These are phyloP conservation scores for Erebia epiphron DNA, from an alignment of 2,888 invertebrate species.

Conservation along the genomic window DNA sequence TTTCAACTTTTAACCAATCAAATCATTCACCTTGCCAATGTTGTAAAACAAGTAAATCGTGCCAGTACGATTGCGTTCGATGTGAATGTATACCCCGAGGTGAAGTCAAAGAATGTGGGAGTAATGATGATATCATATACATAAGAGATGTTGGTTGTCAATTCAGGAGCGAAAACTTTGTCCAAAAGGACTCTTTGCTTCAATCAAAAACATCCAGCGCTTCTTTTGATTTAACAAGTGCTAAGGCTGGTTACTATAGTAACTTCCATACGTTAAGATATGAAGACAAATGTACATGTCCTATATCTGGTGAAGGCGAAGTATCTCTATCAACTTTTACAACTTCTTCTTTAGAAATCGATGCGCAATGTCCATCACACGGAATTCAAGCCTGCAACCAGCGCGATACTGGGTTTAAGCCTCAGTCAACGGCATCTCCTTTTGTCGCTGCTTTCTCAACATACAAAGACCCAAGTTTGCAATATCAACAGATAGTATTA, in stretches of 20 bases:
- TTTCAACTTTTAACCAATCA: constrained; percentile 47
- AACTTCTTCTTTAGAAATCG: constrained; percentile 52
- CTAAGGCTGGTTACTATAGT: constrained; percentile 52
- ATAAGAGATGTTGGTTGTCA: constrained; percentile 76
- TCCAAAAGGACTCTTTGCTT: constrained; percentile 48
- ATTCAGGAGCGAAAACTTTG: constrained; percentile 55
- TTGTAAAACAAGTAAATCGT: constrained; percentile 61
- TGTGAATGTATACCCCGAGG: constrained; percentile 42
- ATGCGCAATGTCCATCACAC: constrained; percentile 56
- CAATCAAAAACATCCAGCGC: constrained; percentile 56
- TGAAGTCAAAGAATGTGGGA: constrained; percentile 25
- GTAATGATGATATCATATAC: constrained; percentile 60
- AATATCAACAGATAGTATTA: constrained; percentile 30
- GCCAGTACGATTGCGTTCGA: constrained; percentile 58
- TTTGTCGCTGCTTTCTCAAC: constrained; percentile 52
- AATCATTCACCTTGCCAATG: constrained; percentile 45
- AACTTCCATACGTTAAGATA: constrained; percentile 59
- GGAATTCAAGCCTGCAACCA: constrained; percentile 42
- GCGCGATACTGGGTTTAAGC: constrained; percentile 49
- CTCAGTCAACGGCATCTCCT: constrained; percentile 47
- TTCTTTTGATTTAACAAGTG: constrained; percentile 53
- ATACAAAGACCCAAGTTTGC: constrained; percentile 37
- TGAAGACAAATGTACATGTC: constrained; percentile 62
- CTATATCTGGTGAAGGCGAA: constrained; percentile 46
- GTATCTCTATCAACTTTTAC: constrained; percentile 51